These are phyloP conservation scores for Troides aeacus DNA, from an alignment of 2,888 invertebrate genomes.

Conservation along the genomic window DNA sequence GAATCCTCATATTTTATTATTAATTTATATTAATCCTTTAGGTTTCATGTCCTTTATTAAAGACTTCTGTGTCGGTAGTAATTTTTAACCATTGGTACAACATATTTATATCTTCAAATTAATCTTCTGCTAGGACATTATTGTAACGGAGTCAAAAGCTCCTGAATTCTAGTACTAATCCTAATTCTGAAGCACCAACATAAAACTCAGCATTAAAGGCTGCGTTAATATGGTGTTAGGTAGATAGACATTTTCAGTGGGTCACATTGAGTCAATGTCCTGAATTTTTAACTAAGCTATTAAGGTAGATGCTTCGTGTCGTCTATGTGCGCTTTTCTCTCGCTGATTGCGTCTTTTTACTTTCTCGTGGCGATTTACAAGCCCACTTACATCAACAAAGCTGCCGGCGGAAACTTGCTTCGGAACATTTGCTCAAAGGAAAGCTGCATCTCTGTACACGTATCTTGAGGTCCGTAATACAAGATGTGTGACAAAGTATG, in stretches of 20 bases:
- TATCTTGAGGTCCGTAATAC: conserved; percentile 18
- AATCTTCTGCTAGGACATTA: no score
- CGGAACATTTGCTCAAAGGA: conserved; percentile 39
- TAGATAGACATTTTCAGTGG: conserved; percentile 47
- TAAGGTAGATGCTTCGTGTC: conserved; percentile 51
- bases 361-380: conserved; percentile 58
- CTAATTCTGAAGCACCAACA: not conserved
- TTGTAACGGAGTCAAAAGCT: no score
- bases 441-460: conserved; percentile 34
- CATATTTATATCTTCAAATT: no score
- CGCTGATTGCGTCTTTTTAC: conserved; percentile 75
- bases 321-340: conserved; percentile 65
- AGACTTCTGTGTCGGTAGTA: no score
- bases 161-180: no score
- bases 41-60: no score
- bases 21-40: no score
- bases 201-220: not conserved
- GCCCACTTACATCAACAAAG: conserved; percentile 50
- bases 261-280: conserved; percentile 61
- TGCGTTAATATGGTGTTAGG: not conserved
- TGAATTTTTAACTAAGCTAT: conserved; percentile 76
- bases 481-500: conserved; percentile 1
- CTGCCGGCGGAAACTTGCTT: conserved; percentile 41
- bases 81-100: no score
- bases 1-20: no score